Evolutionary conservation across 2,888 invertebrate genomes (phyloP).

Genomic region (Patella ulyssiponensis): DNA sequence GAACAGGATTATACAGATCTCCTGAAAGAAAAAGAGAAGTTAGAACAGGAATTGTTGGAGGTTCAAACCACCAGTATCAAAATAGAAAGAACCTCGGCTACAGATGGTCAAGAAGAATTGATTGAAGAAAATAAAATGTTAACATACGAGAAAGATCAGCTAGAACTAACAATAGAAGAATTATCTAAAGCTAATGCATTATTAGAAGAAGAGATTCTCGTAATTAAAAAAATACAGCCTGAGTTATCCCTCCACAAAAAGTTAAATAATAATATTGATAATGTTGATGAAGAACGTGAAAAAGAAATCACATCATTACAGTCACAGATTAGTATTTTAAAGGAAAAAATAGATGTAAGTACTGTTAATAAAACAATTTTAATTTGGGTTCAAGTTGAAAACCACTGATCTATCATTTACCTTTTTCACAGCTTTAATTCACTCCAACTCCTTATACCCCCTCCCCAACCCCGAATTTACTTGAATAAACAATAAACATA

Average conservation of each 20-base stretch:
- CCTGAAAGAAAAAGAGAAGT: slow-evolving; percentile 57
- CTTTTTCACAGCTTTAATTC: too few species aligned
- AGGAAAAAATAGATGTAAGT: slow-evolving; percentile 60
- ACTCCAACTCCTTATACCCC: too few species aligned
- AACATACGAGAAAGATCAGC: slow-evolving; percentile 52
- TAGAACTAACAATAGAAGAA: slow-evolving; percentile 55
- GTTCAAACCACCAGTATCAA: slow-evolving; percentile 38
- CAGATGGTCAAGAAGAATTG: slow-evolving; percentile 42
- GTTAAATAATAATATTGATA: neutral
- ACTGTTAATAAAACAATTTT: slow-evolving; percentile 18
- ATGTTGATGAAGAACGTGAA: slow-evolving; percentile 42
- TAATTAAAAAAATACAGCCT: neutral
- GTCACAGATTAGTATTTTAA: slow-evolving; percentile 53
- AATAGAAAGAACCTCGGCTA: slow-evolving; percentile 36
- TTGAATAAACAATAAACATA: too few species aligned
- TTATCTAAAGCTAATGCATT: slow-evolving; percentile 53
- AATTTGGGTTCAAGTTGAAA: too few species aligned
- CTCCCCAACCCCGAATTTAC: too few species aligned
- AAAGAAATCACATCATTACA: slow-evolving; percentile 53
- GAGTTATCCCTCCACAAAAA: neutral
- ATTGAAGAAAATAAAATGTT: slow-evolving; percentile 51
- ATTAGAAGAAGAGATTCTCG: slow-evolving; percentile 48
- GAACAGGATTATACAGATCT: slow-evolving; percentile 61
- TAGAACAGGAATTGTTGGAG: slow-evolving; percentile 55
- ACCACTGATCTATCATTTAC: too few species aligned